Conservation (phyloP, 2,113 vertebrate species). For the Sander vitreus region DNA sequence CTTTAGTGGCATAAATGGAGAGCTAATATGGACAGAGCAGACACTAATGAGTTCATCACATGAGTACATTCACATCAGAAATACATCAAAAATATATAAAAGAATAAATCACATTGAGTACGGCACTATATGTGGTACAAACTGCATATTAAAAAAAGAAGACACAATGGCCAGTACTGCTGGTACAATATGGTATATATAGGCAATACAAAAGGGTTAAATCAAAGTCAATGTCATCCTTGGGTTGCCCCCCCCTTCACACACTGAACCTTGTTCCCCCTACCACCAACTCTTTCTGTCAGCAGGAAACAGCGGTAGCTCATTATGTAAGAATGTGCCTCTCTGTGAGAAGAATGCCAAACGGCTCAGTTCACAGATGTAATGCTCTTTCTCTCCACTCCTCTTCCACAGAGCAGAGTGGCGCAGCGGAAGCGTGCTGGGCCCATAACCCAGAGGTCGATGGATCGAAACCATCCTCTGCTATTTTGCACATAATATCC, state of each 20-base stretch:
- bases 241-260: too few relatives aligned
- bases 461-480: slow-evolving; percentile 90
- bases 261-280: too few relatives aligned
- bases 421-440: slow-evolving; percentile 89
- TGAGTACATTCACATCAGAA: not conserved
- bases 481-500: slow-evolving; percentile 30
- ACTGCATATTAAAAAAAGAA: not conserved
- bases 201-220: not conserved
- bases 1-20: slow-evolving; percentile 8
- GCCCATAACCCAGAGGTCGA: slow-evolving; percentile 89
- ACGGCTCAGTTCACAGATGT: not conserved
- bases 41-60: not conserved
- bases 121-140: not conserved
- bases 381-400: accelerated
- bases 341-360: slow-evolving; percentile 69
- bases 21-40: slow-evolving; percentile 8
- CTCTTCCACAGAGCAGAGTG: slow-evolving; percentile 73
- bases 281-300: slow-evolving; percentile 1
- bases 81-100: not conserved
- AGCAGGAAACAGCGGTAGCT: slow-evolving; percentile 39
- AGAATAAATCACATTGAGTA: not conserved
- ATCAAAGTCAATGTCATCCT: too few relatives aligned
- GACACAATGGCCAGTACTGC: not conserved
- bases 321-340: slow-evolving; percentile 51
- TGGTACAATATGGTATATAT: not conserved